These are phyloP conservation scores for Pherbina coryleti DNA, from an alignment of 2,888 invertebrate genomes.

Conservation along the genomic window DNA sequence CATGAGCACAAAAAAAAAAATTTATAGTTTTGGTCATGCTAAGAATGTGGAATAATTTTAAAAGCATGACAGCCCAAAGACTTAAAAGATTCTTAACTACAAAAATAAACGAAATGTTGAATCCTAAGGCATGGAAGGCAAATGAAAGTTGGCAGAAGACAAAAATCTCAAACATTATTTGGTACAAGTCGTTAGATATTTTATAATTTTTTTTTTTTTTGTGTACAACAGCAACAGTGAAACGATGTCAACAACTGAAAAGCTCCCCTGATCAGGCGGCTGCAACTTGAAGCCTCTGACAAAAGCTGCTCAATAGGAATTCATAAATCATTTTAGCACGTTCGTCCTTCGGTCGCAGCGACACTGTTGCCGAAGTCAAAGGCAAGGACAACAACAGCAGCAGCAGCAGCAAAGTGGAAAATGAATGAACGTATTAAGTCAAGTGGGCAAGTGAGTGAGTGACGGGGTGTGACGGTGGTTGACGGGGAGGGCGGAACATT, in stretches of 20 bases:
- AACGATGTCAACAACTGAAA: neutral
- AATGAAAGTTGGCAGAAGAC: no score
- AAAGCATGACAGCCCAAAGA: no score
- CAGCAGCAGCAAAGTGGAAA: constrained; percentile 11
- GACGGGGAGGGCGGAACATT: constrained; percentile 47
- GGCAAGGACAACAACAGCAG: neutral
- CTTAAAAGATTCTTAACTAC: no score
- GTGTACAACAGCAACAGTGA: neutral
- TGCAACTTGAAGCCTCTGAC: neutral
- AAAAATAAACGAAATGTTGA: no score
- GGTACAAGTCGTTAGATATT: neutral
- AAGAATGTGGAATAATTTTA: no score
- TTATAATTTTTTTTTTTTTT: neutral
- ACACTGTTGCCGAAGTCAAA: neutral
- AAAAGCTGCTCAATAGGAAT: constrained; percentile 6
- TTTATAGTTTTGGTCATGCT: no score
- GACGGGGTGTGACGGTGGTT: neutral
- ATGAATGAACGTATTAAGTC: neutral
- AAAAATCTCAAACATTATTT: no score
- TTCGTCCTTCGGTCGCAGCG: neutral
- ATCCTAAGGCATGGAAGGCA: no score
- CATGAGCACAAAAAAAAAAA: no score
- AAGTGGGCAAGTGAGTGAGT: neutral
- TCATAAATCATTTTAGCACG: constrained; percentile 20
- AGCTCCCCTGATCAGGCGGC: neutral